phyloP scores from a whole-genome alignment of 37 sponge, comb jelly and placozoan genomes.

The Spongia lamella region DNA sequence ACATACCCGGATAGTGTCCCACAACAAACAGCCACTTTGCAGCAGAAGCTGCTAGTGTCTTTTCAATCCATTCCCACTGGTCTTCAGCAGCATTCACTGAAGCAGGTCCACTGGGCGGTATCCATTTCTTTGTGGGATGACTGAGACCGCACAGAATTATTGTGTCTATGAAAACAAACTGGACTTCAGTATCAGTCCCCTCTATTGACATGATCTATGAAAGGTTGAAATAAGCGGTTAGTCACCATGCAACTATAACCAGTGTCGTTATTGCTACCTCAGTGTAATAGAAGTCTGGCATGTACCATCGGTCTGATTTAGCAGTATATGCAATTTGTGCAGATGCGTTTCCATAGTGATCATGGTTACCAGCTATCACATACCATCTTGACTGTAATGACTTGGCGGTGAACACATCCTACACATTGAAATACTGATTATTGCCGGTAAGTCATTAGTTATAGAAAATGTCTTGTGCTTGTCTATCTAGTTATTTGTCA shows the following conservation, averaged over 20 bases:
- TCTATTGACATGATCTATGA: conserved; percentile 4
- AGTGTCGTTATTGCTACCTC: conserved; percentile 19
- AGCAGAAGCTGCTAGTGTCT: conserved; percentile 32
- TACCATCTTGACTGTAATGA: conserved; percentile 69
- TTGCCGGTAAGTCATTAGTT: too few relatives aligned
- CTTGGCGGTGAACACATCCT: conserved; percentile 70
- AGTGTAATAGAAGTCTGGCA: conserved; percentile 74
- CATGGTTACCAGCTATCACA: conserved; percentile 69
- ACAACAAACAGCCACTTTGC: conserved; percentile 53
- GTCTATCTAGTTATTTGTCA: too few relatives aligned
- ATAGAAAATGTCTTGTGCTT: too few relatives aligned
- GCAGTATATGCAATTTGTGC: conserved; percentile 70
- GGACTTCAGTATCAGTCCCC: conserved; percentile 13
- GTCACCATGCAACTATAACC: too few relatives aligned
- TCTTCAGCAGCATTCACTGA: conserved; percentile 6
- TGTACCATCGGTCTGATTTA: conserved; percentile 59
- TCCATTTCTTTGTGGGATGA: conserved; percentile 7
- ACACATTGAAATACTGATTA: too few relatives aligned
- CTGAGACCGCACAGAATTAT: conserved; percentile 38
- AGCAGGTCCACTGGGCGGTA: conserved; percentile 12
- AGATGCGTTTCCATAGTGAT: conserved; percentile 69
- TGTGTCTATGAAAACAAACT: conserved; percentile 60
- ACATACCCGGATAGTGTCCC: conserved; percentile 61
- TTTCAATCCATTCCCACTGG: conserved; percentile 57
- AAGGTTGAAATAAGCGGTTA: not conserved